Percentiles rank a stretch among this genome's conserved stretches.
Conservation (phyloP, 2,888 invertebrate species). For the Lasiommata megera region DNA sequence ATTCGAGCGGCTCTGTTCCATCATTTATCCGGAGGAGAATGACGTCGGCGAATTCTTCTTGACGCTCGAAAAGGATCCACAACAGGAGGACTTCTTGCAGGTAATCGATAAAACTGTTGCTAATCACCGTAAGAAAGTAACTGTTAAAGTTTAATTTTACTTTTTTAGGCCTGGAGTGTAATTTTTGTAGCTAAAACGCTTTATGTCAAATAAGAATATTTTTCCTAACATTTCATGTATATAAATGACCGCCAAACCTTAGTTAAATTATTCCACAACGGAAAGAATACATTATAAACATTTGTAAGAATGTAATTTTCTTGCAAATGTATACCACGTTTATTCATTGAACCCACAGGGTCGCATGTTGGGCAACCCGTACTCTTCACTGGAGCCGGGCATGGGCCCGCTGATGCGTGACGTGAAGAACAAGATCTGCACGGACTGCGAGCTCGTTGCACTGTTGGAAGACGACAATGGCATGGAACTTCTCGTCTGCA, state of each 20-base stretch:
- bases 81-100: constrained; percentile 99
- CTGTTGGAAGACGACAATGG: constrained; percentile 98
- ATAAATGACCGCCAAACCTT: no score
- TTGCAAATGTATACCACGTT: no score
- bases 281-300: no score
- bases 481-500: constrained; percentile 98
- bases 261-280: no score
- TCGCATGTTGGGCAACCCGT: constrained; percentile 98
- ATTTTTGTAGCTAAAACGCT: no score
- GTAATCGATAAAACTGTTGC: constrained; percentile 58
- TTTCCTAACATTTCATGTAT: no score
- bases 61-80: constrained; percentile 98
- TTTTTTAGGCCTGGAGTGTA: no score
- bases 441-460: constrained; percentile 99
- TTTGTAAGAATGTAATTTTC: no score
- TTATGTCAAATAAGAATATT: no score
- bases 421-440: constrained; percentile 99
- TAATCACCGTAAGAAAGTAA: no score
- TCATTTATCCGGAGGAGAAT: constrained; percentile 98
- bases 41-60: constrained; percentile 98
- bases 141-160: no score
- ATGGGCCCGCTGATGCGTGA: constrained; percentile 98
- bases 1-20: constrained; percentile 97
- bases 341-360: constrained; percentile 77
- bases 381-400: constrained; percentile 95